Evolutionary conservation across 1,140 invertebrate genomes (phyloP), one percentile per base, ranked within the genome.

Genomic region (Nasonia giraulti): DNA sequence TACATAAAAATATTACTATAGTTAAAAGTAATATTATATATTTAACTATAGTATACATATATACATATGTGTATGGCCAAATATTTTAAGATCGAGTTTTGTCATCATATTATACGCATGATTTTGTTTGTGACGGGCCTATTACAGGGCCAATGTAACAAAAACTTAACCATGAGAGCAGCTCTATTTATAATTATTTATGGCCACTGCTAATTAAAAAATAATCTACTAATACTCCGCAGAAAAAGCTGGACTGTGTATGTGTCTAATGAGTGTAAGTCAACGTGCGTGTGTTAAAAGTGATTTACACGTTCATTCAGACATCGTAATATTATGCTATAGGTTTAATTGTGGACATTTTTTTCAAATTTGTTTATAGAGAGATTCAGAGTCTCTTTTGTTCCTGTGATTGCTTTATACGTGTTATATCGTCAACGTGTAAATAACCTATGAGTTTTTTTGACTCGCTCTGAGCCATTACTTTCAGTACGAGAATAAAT

Each of bases 61-160:
- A 37, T 37, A 37, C 33, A 37, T 37, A 37, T 37, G 5, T 82
- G 17, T 69, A 69, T n/a, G 20, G 31, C 27, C 33, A 50, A 83
- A 83, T 83, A 77, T 66, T 69, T 76, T 75, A 76, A 20, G 20
- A 62, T 55, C 8, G 74, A 31, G 17, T 80, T 80, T 80, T 71
- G 68, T 74, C 27, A 33, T 33, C 23, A 33, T 55, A n/a, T 11
- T 27, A 27, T 27, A 27, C 27, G 27, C 27, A 14, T 4, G 27
- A 37, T 62, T 62, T 27, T 62, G 12, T 78, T 78, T 66, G 27
- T 50, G 50, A 23, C 8, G 44, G 44, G 40, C 68, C 68, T 12
- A 71, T 12, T 23, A 8, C 27, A 68, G 11, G 23, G 23, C n/a
- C 23, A 11, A 27, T 23, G 2, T 23, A 11, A 50, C 44, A 17